These are phyloP conservation scores for Matsumyia berberina DNA, from an alignment of 2,888 invertebrate species.

Conservation along the genomic window DNA sequence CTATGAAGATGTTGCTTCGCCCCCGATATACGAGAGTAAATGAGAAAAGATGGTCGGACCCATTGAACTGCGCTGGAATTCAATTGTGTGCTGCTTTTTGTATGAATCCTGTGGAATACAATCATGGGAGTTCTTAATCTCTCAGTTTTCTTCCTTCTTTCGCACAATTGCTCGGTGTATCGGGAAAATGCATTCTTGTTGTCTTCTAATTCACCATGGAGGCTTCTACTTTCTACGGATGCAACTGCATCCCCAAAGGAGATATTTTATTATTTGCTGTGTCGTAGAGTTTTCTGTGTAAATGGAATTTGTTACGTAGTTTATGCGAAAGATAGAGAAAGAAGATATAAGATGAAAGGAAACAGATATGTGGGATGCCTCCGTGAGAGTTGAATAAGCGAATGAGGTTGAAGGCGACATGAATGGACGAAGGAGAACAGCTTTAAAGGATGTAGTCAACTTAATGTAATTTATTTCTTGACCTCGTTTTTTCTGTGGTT, in stretches of 20 bases:
- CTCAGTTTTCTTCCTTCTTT: constrained; percentile 26
- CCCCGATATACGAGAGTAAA: constrained; percentile 5
- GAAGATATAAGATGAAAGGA: constrained; percentile 26
- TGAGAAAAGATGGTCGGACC: constrained; percentile 31
- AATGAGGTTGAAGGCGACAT: constrained; percentile 43
- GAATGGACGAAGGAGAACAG: neutral
- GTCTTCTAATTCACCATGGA: constrained; percentile 49
- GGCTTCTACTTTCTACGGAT: constrained; percentile 27
- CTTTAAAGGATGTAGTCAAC: constrained; percentile 24
- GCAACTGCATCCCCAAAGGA: constrained; percentile 40
- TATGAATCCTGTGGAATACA: constrained; percentile 21
- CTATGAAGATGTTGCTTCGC: constrained; percentile 9
- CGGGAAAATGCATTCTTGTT: constrained; percentile 61
- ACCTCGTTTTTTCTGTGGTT: neutral
- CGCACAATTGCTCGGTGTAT: constrained; percentile 51
- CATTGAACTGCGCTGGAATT: constrained; percentile 67
- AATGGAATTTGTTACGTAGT: constrained; percentile 46
- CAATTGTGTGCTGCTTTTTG: constrained; percentile 55
- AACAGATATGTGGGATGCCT: constrained; percentile 14
- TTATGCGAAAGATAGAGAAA: constrained; percentile 27
- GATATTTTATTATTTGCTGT: constrained; percentile 64
- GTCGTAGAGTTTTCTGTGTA: constrained; percentile 26
- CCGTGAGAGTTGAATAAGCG: constrained; percentile 41
- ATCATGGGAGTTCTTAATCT: constrained; percentile 65
- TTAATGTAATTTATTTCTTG: constrained; percentile 18